phyloP scores from a whole-genome alignment of 1,140 invertebrate species.

The Drosophila santomea region DNA sequence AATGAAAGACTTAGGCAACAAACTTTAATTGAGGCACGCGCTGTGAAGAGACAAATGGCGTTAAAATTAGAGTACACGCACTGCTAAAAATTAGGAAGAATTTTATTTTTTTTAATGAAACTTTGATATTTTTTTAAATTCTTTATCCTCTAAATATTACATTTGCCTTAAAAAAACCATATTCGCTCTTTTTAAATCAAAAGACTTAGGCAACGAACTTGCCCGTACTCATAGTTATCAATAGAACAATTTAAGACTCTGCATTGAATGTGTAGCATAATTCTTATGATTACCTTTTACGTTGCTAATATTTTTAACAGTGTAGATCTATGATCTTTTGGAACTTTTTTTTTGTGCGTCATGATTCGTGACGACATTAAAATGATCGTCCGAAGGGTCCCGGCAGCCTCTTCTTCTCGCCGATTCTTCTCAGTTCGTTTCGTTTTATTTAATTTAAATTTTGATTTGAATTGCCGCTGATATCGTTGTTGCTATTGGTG shows the following conservation, averaged over 20 bases:
- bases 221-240: neutral
- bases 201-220: constrained; percentile 68
- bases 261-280: too few species aligned
- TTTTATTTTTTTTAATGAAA: too few species aligned
- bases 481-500: constrained; percentile 51
- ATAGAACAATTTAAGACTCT: too few species aligned
- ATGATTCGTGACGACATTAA: constrained; percentile 59
- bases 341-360: constrained; percentile 49
- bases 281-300: too few species aligned
- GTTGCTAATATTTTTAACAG: neutral
- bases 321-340: constrained; percentile 16
- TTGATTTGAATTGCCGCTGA: constrained; percentile 67
- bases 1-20: constrained; percentile 62
- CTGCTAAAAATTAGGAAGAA: neutral
- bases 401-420: constrained; percentile 56
- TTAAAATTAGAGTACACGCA: constrained; percentile 8
- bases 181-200: constrained; percentile 23
- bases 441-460: constrained; percentile 80
- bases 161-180: too few species aligned
- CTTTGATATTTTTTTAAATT: too few species aligned
- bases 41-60: constrained; percentile 22
- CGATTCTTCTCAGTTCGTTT: constrained; percentile 51
- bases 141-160: too few species aligned
- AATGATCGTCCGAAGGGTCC: constrained; percentile 57
- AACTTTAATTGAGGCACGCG: constrained; percentile 59